Conservation (phyloP, 2,797 vertebrate species). For the Pagetopsis macropterus region DNA sequence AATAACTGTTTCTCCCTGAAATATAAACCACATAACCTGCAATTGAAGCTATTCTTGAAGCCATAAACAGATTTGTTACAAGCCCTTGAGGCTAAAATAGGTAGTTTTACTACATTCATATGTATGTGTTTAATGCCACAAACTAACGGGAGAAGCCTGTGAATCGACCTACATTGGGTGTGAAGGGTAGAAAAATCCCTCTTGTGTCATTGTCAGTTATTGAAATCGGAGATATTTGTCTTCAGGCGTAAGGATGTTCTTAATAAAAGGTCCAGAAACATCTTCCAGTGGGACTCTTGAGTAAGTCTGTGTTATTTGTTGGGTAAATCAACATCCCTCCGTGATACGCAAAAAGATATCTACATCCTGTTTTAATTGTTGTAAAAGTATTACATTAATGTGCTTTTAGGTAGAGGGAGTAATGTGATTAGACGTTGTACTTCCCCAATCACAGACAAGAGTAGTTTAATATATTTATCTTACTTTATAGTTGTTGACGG, state of each 20-base stretch:
- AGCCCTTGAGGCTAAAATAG: conserved; percentile 4
- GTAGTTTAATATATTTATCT: background rate
- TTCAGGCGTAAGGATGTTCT: conserved; percentile 36
- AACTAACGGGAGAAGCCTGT: conserved; percentile 51
- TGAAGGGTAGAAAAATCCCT: conserved; percentile 27
- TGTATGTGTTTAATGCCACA: conserved; percentile 23
- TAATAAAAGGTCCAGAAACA: conserved; percentile 1
- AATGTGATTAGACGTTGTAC: background rate
- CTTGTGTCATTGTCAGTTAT: conserved; percentile 58
- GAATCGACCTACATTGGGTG: conserved; percentile 64
- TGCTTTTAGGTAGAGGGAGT: background rate
- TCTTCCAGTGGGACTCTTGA: conserved; percentile 6
- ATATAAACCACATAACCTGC: background rate
- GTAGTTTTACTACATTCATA: conserved; percentile 1
- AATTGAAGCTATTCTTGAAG: conserved; percentile 8
- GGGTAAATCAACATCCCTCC: background rate
- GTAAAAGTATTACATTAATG: background rate
- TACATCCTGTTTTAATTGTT: background rate
- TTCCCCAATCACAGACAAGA: background rate
- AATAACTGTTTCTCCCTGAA: background rate
- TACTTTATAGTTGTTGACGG: background rate
- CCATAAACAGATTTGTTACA: conserved; percentile 10
- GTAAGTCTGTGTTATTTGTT: background rate
- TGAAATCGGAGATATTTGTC: conserved; percentile 61
- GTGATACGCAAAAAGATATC: background rate